A percentile compares a stretch with the other conserved stretches of the same genome.
Evolutionary conservation across 2,888 invertebrate species (phyloP).

Genomic region (Archips xylosteana): DNA sequence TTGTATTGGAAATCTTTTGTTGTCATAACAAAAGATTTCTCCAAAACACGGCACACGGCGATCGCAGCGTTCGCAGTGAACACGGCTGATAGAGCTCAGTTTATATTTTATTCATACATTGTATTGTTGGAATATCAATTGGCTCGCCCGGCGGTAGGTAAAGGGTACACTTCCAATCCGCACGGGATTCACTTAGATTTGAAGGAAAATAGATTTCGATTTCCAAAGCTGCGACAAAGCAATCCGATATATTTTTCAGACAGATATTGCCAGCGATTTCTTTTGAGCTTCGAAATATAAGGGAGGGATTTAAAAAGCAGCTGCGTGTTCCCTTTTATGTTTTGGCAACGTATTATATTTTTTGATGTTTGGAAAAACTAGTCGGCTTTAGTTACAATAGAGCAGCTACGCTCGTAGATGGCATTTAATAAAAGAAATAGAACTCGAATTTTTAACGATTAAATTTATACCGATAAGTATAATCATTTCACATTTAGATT

Average conservation of each 20-base stretch:
- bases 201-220: conserved; percentile 86
- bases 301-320: conserved; percentile 74
- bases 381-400: conserved; percentile 27
- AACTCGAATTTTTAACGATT: too few species aligned
- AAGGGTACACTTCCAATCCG: conserved; percentile 86
- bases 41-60: conserved; percentile 69
- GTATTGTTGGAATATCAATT: conserved; percentile 86
- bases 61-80: conserved; percentile 73
- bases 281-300: conserved; percentile 86
- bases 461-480: background rate
- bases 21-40: conserved; percentile 65
- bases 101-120: conserved; percentile 86
- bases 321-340: conserved; percentile 70
- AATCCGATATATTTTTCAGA: conserved; percentile 86
- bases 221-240: conserved; percentile 86
- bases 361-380: conserved; percentile 46
- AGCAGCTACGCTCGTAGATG: background rate
- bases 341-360: conserved; percentile 49
- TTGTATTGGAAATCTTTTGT: conserved; percentile 30
- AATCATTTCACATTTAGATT: background rate
- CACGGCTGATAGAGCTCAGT: conserved; percentile 82
- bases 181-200: conserved; percentile 86
- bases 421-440: background rate
- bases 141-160: conserved; percentile 85
- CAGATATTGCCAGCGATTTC: conserved; percentile 86